phyloP scores from a whole-genome alignment of 2,113 vertebrate genomes.

The Gobius niger region DNA sequence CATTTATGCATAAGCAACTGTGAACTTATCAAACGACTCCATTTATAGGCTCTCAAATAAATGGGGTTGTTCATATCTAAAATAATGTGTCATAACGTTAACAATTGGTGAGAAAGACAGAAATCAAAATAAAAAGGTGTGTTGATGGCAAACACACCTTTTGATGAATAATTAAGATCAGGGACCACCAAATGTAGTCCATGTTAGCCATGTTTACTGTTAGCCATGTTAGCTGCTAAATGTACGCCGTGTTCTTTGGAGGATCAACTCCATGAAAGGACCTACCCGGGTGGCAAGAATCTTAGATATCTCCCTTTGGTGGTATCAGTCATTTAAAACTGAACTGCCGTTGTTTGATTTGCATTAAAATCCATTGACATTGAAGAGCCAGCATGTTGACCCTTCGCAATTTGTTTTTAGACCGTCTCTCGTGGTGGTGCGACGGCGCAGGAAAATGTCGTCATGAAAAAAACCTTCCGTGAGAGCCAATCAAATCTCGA shows the following conservation, averaged over 20 bases:
- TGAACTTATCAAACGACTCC: neutral
- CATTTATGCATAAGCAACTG: neutral
- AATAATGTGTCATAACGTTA: too few relatives aligned
- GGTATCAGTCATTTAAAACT: neutral
- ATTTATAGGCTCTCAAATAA: too few relatives aligned
- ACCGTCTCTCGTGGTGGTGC: slow-evolving; percentile 19
- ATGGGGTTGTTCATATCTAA: too few relatives aligned
- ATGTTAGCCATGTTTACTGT: neutral
- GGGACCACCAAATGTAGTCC: neutral
- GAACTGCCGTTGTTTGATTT: neutral
- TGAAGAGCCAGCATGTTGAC: slow-evolving; percentile 42
- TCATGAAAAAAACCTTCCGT: slow-evolving; percentile 22
- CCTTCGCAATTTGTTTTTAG: slow-evolving; percentile 20
- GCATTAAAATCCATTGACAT: slow-evolving; percentile 51
- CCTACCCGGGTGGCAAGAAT: slow-evolving; percentile 29
- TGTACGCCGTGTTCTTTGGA: neutral
- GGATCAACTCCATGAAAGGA: neutral
- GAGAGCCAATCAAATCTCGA: slow-evolving; percentile 36
- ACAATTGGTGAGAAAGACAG: too few relatives aligned
- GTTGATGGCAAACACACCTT: too few relatives aligned
- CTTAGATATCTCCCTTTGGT: neutral
- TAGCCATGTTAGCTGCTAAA: slow-evolving; percentile 27
- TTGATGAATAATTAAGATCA: too few relatives aligned
- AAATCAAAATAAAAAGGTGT: too few relatives aligned
- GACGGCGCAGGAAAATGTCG: slow-evolving; percentile 20